Evolutionary conservation across 2,888 invertebrate species (phyloP).

Genomic region (Drosophila limbata): DNA sequence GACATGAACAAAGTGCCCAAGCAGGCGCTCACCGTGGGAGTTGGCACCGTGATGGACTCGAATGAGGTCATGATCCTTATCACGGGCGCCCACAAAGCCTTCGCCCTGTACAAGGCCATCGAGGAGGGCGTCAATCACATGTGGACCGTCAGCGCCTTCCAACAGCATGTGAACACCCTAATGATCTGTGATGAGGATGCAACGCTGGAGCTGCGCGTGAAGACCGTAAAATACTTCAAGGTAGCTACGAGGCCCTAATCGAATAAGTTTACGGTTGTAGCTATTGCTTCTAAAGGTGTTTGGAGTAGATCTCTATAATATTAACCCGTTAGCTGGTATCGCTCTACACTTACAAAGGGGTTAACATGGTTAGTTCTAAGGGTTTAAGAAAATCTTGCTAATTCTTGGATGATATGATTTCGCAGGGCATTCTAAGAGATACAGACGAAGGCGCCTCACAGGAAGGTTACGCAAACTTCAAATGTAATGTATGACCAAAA

Average conservation of each 20-base stretch:
- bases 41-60: slow-evolving; percentile 99
- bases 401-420: slow-evolving; percentile 43
- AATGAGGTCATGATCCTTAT: slow-evolving; percentile 99
- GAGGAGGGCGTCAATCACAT: slow-evolving; percentile 99
- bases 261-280: neutral
- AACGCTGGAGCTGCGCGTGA: slow-evolving; percentile 97
- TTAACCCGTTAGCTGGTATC: slow-evolving; percentile 13
- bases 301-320: slow-evolving; percentile 3
- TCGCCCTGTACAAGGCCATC: slow-evolving; percentile 98
- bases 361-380: slow-evolving; percentile 5
- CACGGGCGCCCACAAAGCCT: slow-evolving; percentile 97
- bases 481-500: slow-evolving; percentile 58
- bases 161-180: slow-evolving; percentile 95
- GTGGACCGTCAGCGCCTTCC: slow-evolving; percentile 99
- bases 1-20: slow-evolving; percentile 97
- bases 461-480: slow-evolving; percentile 46
- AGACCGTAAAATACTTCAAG: slow-evolving; percentile 99
- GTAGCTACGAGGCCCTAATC: slow-evolving; percentile 83
- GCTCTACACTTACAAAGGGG: slow-evolving; percentile 8
- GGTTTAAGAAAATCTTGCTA: slow-evolving; percentile 34
- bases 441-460: slow-evolving; percentile 55
- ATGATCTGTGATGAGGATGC: slow-evolving; percentile 99
- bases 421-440: slow-evolving; percentile 76
- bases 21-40: slow-evolving; percentile 98
- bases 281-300: slow-evolving; percentile 25